Evolutionary conservation across 2,797 vertebrate genomes (phyloP), one percentile per base, ranked within the genome.

Genomic region (Sebastiscus albofasciatus): DNA sequence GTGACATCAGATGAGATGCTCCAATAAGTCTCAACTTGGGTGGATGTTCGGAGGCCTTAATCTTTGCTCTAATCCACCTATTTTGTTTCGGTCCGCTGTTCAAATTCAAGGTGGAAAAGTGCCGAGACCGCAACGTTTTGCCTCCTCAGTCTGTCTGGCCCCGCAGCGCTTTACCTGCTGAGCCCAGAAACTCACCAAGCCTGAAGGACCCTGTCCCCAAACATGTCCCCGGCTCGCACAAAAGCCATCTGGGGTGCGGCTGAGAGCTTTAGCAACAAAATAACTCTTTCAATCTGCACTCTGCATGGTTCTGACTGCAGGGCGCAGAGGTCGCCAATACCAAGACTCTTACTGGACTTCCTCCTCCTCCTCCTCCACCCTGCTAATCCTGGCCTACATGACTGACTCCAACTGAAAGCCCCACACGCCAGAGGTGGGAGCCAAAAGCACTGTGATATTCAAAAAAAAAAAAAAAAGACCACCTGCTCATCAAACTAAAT

Each of bases 401-500:
- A 82, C 88, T 49, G 87, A 82, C 72, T 83, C 84, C 68, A 59
- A 77, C 89, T 93, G 91, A 95, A 94, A 92, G 91, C 89, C 89
- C 69, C 52, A 65, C 87, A 87, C 77, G 71, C 78, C 85, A 89
- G 88, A 92, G 92, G 90, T 92, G 90, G 91, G 84, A 92, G 91
- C 92, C 82, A 92, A 82, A 90, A 87, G 81, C 80, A 82, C 81
- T 83, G 83, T 78, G 67, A 90, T 85, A 90, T 85, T 80, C 81
- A 46, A 46, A 46, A 87, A 89, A 94, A 93, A 6, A 55, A 54
- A 55, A 55, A 55, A 93, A 90, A 88, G 93, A 95, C 91, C 95
- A 96, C 95, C 96, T 96, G 96, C 94, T 94, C 94, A 89, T 93
- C 92, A 93, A 95, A 96, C 94, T 95, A 96, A 96, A 96, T 94